Base-by-base conservation (phyloP, 2,113 vertebrate genomes). In the Oceanites oceanicus region DNA sequence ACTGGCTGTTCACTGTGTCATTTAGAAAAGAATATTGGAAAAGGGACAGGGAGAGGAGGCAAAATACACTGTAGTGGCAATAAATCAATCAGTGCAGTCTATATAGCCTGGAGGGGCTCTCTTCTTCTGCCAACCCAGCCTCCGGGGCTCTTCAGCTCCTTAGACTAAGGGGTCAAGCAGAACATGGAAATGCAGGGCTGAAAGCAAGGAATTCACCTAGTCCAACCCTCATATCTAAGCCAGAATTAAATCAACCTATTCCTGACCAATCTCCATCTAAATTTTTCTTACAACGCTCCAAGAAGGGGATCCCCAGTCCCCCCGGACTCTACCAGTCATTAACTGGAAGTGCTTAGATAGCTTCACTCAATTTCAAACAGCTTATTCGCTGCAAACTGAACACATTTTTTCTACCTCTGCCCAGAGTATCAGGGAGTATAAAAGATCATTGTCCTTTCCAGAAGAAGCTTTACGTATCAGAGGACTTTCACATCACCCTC, bases 11-110 rank as follows among this genome's bases (percentile, higher is more conserved):
- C 53, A 70, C 53, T 82, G 16, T 70, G 84, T 38, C 73, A 58
- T 68, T 95, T 89, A 38, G 68, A 86, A 91, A 81, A 88, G 79
- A 94, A 67, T 68, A 81, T 44, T 93, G 94, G 65, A 78, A 94
- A 91, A 70, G 19, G 42, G 58, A 75, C 77, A 89, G 49, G 52
- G 36, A 73, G 53, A 91, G 27, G 40, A 91, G 26, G 72, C 26
- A 81, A 89, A 91, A 76, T 62, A 50, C 73, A 10, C 42, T 90
- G 50, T 20, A 63, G 42, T 42, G 56, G 67, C 56, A 66, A 82
- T 42, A 93, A 82, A 86, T 90, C 58, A 49, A 47, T 49, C 59
- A 52, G 12, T 19, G 19, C 3, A 13, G 26, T 75, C 75, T 79
- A 12, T 53, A 66, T 40, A 90, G 53, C 36, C 44, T 47, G 58